These are phyloP conservation scores for Lycaon pictus DNA, from an alignment of 2,113 vertebrate species.

Conservation along the genomic window DNA sequence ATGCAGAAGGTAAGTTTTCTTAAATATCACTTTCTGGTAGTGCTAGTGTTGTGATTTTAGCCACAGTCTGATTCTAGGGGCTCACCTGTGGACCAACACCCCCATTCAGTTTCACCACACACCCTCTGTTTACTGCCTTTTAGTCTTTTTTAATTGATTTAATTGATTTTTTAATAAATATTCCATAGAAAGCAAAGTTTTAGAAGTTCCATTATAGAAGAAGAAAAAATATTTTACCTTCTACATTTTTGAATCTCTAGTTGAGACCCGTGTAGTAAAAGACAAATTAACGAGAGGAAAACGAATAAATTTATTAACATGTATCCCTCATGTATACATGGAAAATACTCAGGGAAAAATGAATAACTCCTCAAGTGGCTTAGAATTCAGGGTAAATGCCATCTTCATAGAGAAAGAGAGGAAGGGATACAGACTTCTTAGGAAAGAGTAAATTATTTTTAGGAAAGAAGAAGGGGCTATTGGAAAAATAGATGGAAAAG, in stretches of 20 bases:
- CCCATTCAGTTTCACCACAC: background rate
- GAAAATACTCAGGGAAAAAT: background rate
- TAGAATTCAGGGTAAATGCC: background rate
- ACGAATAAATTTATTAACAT: background rate
- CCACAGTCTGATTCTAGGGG: background rate
- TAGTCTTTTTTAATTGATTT: background rate
- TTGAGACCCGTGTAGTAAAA: background rate
- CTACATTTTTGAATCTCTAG: background rate
- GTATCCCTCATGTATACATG: background rate
- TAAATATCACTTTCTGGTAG: background rate
- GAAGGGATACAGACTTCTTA: background rate
- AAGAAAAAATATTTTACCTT: background rate
- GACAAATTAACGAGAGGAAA: background rate
- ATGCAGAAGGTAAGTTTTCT: background rate
- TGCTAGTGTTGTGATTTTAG: background rate
- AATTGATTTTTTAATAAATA: background rate
- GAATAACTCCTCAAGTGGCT: background rate
- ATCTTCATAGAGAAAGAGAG: background rate
- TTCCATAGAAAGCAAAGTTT: background rate
- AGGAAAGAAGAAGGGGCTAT: background rate
- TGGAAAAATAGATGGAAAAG: background rate
- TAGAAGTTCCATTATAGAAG: background rate
- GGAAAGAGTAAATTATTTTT: background rate
- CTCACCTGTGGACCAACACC: background rate
- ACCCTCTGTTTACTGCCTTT: background rate